A percentile compares a stretch with the other conserved stretches of the same genome.
phyloP scores from a whole-genome alignment of 1,140 invertebrate species.

The Drosophila kepulauana region DNA sequence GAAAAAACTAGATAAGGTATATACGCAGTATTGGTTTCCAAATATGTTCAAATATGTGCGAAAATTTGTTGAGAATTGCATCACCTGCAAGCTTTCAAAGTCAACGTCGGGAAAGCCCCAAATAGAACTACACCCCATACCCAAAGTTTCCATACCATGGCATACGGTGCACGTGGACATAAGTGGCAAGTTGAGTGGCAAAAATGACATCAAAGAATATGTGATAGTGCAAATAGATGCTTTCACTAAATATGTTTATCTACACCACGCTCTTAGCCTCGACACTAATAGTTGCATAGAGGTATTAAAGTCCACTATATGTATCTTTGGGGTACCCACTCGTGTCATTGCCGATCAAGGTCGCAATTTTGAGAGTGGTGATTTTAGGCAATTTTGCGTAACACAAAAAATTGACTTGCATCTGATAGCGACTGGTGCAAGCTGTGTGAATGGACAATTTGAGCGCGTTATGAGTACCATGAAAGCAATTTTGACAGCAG shows the following conservation, averaged over 20 bases:
- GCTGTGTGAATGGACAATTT: constrained; percentile 4
- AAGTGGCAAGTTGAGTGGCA: neutral
- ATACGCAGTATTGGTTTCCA: neutral
- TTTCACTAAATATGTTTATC: neutral
- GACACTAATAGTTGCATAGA: neutral
- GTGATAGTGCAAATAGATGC: too few relatives aligned
- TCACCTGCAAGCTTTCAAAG: constrained; percentile 5
- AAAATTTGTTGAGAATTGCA: neutral
- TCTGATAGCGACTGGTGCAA: constrained; percentile 11
- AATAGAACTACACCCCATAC: constrained; percentile 17
- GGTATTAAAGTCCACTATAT: constrained; percentile 17
- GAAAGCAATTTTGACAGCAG: constrained; percentile 15
- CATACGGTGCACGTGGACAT: constrained; percentile 1
- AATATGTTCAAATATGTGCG: neutral
- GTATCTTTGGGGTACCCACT: constrained; percentile 18
- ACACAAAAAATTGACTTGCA: constrained; percentile 5
- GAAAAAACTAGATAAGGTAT: neutral
- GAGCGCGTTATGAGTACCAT: constrained; percentile 18
- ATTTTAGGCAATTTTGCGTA: neutral
- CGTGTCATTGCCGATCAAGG: constrained; percentile 7
- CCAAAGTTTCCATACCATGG: constrained; percentile 17
- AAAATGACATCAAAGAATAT: constrained; percentile 1
- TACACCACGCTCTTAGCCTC: too few relatives aligned
- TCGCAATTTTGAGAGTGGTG: constrained; percentile 12
- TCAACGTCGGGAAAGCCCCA: constrained; percentile 19